Evolutionary conservation across 2,113 vertebrate species (phyloP).

Genomic region (Chaetodon trifascialis): DNA sequence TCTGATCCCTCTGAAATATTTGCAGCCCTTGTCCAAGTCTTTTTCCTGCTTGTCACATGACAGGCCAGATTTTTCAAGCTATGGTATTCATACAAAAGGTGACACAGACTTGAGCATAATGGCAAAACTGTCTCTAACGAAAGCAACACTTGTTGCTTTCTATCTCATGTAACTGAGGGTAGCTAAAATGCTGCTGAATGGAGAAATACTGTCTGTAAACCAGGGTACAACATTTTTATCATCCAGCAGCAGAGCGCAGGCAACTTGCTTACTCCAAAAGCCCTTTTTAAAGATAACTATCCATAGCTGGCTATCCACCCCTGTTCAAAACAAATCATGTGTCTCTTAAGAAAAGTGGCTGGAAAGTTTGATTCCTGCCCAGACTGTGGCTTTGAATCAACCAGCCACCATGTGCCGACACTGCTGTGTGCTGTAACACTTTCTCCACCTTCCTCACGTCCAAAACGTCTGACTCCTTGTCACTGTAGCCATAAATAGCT

Average conservation of each 20-base stretch:
- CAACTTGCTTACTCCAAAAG: not conserved
- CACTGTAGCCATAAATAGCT: conserved; percentile 70
- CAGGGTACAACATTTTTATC: not conserved
- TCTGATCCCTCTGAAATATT: not conserved
- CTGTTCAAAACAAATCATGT: not conserved
- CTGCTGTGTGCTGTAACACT: conserved; percentile 23
- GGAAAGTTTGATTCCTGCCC: conserved; percentile 20
- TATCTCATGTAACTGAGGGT: too few relatives aligned
- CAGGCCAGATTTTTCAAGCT: not conserved
- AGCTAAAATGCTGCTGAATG: not conserved
- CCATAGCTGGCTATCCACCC: not conserved
- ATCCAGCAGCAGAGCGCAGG: not conserved
- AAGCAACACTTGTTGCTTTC: conserved; percentile 11
- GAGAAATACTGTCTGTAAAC: not conserved
- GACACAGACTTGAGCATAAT: not conserved
- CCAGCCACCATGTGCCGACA: not conserved
- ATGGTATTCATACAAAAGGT: not conserved
- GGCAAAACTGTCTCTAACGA: not conserved
- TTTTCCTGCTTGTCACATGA: not conserved
- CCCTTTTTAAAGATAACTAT: not conserved
- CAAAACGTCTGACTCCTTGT: conserved; percentile 59
- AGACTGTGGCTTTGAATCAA: not conserved
- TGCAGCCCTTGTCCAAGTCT: not conserved
- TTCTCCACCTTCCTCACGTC: conserved; percentile 46
- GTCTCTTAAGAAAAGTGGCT: not conserved